Evolutionary conservation across 2,113 vertebrate species (phyloP), one percentile per base, ranked within the genome.

Genomic region (Henicopernis longicauda): DNA sequence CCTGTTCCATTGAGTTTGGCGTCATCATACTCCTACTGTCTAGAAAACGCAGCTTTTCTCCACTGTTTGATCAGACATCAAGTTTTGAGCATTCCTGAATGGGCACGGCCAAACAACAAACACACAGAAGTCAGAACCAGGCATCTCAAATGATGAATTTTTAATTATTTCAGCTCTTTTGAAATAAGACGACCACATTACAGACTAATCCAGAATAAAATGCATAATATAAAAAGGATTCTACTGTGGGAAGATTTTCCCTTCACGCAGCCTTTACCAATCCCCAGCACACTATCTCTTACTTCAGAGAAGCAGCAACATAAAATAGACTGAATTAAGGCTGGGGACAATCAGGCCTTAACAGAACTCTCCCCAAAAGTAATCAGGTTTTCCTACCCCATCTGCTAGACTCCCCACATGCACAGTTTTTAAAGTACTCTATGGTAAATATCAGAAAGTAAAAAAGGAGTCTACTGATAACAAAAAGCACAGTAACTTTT

Each of bases 361-460:
- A 72, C 15, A 81, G 44, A 92, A 66, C 18, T 77, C 20, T 77
- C 23, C 18, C 34, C 6, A 12, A 45, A 77, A n/a, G 5, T 19
- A 47, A 83, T 13, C 15, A 45, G 3, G 2, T 42, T 80, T 95
- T 80, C 34, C 58, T 52, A 29, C 15, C 16, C 10, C 3, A 44
- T 6, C 27, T 38, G 45, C 27, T 55, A 65, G 26, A 2, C 13
- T 61, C 2, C 12, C 14, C 13, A 2, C 1, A 7, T 1, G 3
- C 29, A 50, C 18, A 18, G 10, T 65, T 77, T 31, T 29, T 32
- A 25, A 69, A 62, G 14, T 21, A 52, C 12, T 55, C 16, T 7
- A 31, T 0, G 0, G 7, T 61, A 90, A 86, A 55, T 44, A 77
- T 22, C 0, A 63, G 36, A 78, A 85, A 55, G 5, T 29, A 49